Evolutionary conservation across 2,888 invertebrate genomes (phyloP), one percentile per base, ranked within the genome.

Genomic region (Itoplectis maculator): DNA sequence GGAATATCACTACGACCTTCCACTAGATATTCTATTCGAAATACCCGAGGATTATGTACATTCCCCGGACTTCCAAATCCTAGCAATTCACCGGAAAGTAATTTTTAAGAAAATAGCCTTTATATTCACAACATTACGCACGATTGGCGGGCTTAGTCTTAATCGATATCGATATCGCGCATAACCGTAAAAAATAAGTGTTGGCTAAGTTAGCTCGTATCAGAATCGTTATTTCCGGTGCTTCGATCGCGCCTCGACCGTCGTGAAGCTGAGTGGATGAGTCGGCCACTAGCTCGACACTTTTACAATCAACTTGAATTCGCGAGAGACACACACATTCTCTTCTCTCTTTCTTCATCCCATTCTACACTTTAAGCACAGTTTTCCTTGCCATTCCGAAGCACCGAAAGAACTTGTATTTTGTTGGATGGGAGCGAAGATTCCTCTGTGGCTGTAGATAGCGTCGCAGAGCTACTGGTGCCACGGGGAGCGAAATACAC

Each of bases 261-360:
- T 18, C 20, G 61, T 8, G 75, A 72, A 79, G 51, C 75, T 54
- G 68, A 79, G 79, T 76, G 75, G 76, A 82, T 79, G 79, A 82
- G 74, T 68, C 56, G 75, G 69, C 56, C 51, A 51, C 68, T 76
- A 13, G 47, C 70, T 73, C 82, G 79, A 82, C 82, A 82, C 79
- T 82, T 82, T 82, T 82, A 79, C 82, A 82, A 82, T 82, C 82
- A 82, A 79, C 79, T 72, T 61, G 70, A 82, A 72, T 82, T 74
- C 61, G 69, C 78, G 63, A 49, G 35, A 13, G 47, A 18, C 51
- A 3, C 29, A 5, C 68, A 40, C 23, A 56, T 74, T 47, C 42
- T 61, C 79, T 42, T 35, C 49, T 40, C 29, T 37, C 37, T 35
- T 49, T 42, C 70, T 65, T 59, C 63, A 20, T 70, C 51, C 56